Conservation (phyloP, 1,140 invertebrate genomes). For the Eupeodes corollae region DNA sequence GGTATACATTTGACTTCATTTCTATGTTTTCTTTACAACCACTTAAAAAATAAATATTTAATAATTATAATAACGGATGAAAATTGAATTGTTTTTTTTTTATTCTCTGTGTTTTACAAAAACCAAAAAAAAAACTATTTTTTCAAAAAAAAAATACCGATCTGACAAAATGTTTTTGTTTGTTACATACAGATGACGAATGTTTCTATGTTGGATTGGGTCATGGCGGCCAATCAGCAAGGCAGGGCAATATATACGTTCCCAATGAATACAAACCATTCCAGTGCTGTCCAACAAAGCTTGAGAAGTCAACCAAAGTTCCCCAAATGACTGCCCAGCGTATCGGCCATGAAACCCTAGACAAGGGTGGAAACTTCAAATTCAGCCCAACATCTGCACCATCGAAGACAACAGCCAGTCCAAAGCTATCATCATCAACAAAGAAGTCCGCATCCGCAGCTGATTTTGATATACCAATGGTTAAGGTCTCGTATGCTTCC, state of each 20-base stretch:
- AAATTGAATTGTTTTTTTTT: conserved; percentile 26
- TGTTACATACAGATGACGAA: conserved; percentile 70
- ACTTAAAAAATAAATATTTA: background rate
- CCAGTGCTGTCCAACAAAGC: conserved; percentile 80
- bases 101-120: conserved; percentile 14
- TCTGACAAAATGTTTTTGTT: conserved; percentile 49
- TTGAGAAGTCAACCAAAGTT: conserved; percentile 42
- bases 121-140: conserved; percentile 14
- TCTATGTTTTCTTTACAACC: conserved; percentile 3
- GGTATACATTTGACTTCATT: background rate
- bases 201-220: conserved; percentile 90
- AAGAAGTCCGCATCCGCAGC: background rate
- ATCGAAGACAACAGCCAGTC: background rate
- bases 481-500: conserved; percentile 32
- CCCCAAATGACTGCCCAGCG: conserved; percentile 38
- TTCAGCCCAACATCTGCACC: conserved; percentile 6
- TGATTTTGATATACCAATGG: conserved; percentile 20
- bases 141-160: conserved; percentile 25
- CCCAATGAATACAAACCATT: conserved; percentile 74
- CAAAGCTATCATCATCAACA: conserved; percentile 4
- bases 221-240: conserved; percentile 35
- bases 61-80: conserved; percentile 2
- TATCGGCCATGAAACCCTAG: conserved; percentile 25
- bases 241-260: conserved; percentile 58
- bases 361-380: conserved; percentile 25